These are phyloP conservation scores for Perccottus glenii DNA, from an alignment of 2,113 vertebrate genomes.

Conservation along the genomic window DNA sequence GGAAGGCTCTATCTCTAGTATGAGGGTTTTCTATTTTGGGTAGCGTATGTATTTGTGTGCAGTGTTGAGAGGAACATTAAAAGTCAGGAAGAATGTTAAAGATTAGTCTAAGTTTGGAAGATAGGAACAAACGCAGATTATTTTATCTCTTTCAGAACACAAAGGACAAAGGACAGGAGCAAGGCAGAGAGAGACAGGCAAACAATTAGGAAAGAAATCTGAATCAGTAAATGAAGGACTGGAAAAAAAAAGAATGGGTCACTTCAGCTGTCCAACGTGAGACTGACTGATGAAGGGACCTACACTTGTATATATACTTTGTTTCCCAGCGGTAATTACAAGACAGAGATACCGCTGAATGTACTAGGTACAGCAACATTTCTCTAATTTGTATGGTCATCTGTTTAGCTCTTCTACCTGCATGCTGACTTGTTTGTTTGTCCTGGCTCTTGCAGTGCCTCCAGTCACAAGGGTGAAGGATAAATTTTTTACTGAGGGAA, in stretches of 20 bases:
- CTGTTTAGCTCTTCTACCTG: neutral
- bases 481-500: neutral
- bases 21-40: too few relatives aligned
- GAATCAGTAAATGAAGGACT: too few relatives aligned
- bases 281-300: slow-evolving; percentile 50
- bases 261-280: slow-evolving; percentile 33
- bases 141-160: too few relatives aligned
- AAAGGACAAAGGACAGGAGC: too few relatives aligned
- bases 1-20: too few relatives aligned
- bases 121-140: too few relatives aligned
- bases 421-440: neutral
- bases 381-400: neutral
- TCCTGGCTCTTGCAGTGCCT: slow-evolving; percentile 33
- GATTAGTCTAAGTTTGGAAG: too few relatives aligned
- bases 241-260: slow-evolving; percentile 46
- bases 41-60: too few relatives aligned
- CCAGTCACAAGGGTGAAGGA: slow-evolving; percentile 19
- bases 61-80: too few relatives aligned
- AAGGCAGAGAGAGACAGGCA: slow-evolving; percentile 31
- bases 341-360: slow-evolving; percentile 7
- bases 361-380: slow-evolving; percentile 41
- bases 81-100: too few relatives aligned
- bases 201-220: neutral
- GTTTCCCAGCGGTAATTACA: slow-evolving; percentile 42
- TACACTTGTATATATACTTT: slow-evolving; percentile 61